Base-by-base conservation (phyloP, 2,888 invertebrate species). In the Marronus borbonicus region DNA sequence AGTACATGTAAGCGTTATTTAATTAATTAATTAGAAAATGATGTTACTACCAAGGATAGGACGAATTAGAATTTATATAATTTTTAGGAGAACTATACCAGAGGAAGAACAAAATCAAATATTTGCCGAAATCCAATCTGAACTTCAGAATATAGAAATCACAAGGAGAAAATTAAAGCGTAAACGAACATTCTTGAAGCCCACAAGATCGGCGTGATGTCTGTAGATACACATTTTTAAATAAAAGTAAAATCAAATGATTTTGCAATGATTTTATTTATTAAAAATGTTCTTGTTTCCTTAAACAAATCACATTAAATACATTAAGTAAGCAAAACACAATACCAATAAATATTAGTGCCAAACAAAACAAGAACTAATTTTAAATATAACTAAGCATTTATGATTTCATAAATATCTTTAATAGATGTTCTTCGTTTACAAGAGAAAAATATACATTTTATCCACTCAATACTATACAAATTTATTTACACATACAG, bases 21-120 rank as follows among this genome's bases (percentile, higher is more conserved):
- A 24, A 24, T 24, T 24, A 24, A 24, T 24, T 24, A 24, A 24
- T 24, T 24, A 2, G 2, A 24, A 24, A 24, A 2, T 24, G 24
- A 24, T 36, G 31, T 36, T 36, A 36, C 5, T 5, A 36, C 4
- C 3, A 36, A 36, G 31, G 31, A 4, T 0, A 2, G 4, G 31
- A 3, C 31, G 4, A 31, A 4, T 31, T 36, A 4, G 5, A 36
- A 36, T 36, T 36, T 36, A 36, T 5, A 3, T 36, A 5, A 36
- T 44, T 90, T 14, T 8, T 87, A 94, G 95, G 85, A 90, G 91
- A 87, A 95, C 96, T 0, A 95, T 98, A 84, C 94, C 97, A 10
- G 94, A 95, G 83, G 97, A 97, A 87, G 97, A 98, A 79, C 96
- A 97, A 86, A 91, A 90, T 44, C 93, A 94, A 85, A 96, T 98